Conservation (phyloP, 2,888 invertebrate genomes). For the Polyommatus iphigenia region DNA sequence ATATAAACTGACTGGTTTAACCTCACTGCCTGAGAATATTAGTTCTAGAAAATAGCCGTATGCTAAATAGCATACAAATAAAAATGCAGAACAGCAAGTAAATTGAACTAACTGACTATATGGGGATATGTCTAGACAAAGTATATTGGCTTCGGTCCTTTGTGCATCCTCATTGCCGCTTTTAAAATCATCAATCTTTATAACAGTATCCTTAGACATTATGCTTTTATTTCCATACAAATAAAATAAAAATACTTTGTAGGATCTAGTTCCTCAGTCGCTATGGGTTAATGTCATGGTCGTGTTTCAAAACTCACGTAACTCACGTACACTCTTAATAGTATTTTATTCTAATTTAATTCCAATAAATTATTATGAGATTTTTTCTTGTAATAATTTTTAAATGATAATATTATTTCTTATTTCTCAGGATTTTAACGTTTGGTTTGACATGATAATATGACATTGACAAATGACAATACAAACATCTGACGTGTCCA, state of each 20-base stretch:
- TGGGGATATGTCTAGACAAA: slow-evolving; percentile 86
- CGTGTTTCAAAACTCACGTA: background rate
- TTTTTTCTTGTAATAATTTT: background rate
- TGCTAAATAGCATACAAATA: slow-evolving; percentile 92
- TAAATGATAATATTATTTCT: background rate
- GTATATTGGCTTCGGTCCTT: slow-evolving; percentile 80
- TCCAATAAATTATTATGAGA: background rate
- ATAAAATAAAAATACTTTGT: background rate
- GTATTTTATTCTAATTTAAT: background rate
- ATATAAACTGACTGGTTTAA: slow-evolving; percentile 94
- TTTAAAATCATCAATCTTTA: slow-evolving; percentile 56
- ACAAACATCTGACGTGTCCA: background rate
- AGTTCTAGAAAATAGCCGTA: slow-evolving; percentile 96
- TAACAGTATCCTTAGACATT: slow-evolving; percentile 57
- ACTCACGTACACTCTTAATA: background rate
- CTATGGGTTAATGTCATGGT: slow-evolving; percentile 6
- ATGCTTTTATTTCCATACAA: background rate
- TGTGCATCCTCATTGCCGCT: slow-evolving; percentile 46
- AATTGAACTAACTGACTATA: slow-evolving; percentile 86
- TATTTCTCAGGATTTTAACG: no score
- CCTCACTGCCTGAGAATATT: slow-evolving; percentile 94
- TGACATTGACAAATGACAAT: slow-evolving; percentile 8
- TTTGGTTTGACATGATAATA: background rate
- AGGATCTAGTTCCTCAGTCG: background rate
- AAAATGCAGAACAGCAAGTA: slow-evolving; percentile 86